Evolutionary conservation across 1,140 invertebrate species (phyloP), one percentile per base, ranked within the genome.

Genomic region (Scaptomyza graminum): DNA sequence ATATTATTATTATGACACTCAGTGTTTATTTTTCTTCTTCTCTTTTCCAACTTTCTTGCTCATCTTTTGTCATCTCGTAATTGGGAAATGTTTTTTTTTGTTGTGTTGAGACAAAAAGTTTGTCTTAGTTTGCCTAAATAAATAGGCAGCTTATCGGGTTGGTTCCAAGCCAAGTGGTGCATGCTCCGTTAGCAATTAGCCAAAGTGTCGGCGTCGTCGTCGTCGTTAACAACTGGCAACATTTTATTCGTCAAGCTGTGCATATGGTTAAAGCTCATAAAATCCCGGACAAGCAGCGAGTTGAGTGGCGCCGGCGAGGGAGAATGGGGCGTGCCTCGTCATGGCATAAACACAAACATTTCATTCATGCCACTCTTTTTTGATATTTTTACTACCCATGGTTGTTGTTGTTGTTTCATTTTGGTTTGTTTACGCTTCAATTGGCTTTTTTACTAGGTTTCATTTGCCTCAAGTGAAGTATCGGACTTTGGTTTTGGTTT

Each of bases 351-450:
- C 44, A 61, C 56, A 65, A 9, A 37, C 54, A 39, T 68, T 85
- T 85, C 81, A 84, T 85, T 85, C 81, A 85, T 87, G 60, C 51
- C 39, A 75, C 61, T n/a, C 18, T 41, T 5, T 76, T 62, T 85
- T 67, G 66, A 66, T 66, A 68, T 59, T 75, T 79, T 76, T 71
- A 54, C 41, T 49, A 46, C 46, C 49, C 67, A 41, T 52, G 59
- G 56, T 47, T 47, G 43, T 13, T 41, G 12, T 56, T 44, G 65
- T 34, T 47, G 55, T 49, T 51, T 25, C n/a, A n/a, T 60, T 50
- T 37, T 44, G 34, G 50, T 62, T 79, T 84, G 81, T 80, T 85
- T 74, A 87, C 82, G 82, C 82, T 87, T 87, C 82, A 82, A 76
- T 85, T 78, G 66, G 71, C 61, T 47, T 60, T 79, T 75, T 78